Percentiles rank a stretch among this genome's conserved stretches.
phyloP scores from a whole-genome alignment of 1,140 invertebrate genomes.

The Pygmarrhopalites habei region DNA sequence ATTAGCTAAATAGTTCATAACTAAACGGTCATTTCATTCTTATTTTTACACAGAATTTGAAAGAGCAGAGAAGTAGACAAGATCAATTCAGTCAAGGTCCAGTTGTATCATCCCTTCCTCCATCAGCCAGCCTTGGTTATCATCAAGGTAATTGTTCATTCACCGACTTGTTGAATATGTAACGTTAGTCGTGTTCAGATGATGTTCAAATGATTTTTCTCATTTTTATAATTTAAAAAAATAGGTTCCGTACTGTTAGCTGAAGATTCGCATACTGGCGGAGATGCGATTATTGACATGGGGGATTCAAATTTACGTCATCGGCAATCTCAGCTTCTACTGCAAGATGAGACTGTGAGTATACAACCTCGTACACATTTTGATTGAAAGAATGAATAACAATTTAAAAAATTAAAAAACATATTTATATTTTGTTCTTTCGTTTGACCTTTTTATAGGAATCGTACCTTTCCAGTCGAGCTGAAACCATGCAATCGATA shows the following conservation, averaged over 20 bases:
- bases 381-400: neutral
- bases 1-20: too few species aligned
- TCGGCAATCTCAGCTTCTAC: conserved; percentile 28
- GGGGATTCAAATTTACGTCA: conserved; percentile 40
- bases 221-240: too few species aligned
- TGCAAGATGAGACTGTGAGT: conserved; percentile 61
- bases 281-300: conserved; percentile 66
- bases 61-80: conserved; percentile 83
- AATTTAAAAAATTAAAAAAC: too few species aligned
- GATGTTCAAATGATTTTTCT: too few species aligned
- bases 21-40: neutral
- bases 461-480: conserved; percentile 60
- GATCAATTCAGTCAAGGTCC: conserved; percentile 86
- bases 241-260: conserved; percentile 51
- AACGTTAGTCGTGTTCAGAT: too few species aligned
- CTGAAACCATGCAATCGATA: conserved; percentile 98
- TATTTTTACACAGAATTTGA: conserved; percentile 68
- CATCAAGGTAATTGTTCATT: too few species aligned
- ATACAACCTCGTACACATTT: neutral
- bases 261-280: conserved; percentile 49
- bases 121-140: conserved; percentile 58
- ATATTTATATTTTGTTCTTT: too few species aligned
- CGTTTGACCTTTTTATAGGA: conserved; percentile 14
- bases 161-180: too few species aligned
- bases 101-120: conserved; percentile 61